Percentiles rank a stretch among this genome's conserved stretches.
Conservation (phyloP, 2,797 vertebrate species). For the Myotis vivesi region DNA sequence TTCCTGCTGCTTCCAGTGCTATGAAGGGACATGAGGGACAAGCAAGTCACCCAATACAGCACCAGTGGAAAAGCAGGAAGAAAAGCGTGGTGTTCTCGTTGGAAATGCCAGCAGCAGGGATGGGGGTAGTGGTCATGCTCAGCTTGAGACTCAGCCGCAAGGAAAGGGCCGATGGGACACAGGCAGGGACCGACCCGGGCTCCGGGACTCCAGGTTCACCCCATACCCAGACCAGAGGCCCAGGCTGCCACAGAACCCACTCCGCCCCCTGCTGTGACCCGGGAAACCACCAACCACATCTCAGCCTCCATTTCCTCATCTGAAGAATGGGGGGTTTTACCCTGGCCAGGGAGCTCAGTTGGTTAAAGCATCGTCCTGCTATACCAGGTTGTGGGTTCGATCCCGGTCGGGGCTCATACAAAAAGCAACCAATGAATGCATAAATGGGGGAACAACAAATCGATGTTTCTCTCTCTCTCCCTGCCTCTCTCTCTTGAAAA, state of each 20-base stretch:
- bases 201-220: not conserved
- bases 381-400: not conserved
- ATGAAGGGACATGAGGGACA: not conserved
- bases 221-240: too few species aligned
- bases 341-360: not conserved
- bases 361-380: not conserved
- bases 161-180: constrained; percentile 55
- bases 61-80: not conserved
- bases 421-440: not conserved
- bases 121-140: constrained; percentile 31
- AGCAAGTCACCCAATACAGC: not conserved
- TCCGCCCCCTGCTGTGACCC: not conserved
- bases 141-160: constrained; percentile 47
- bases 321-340: not conserved
- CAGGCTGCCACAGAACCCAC: not conserved
- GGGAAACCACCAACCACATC: not conserved
- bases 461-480: not conserved
- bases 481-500: too few species aligned
- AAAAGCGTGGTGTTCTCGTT: not conserved
- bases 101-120: not conserved
- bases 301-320: not conserved
- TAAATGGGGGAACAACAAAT: not conserved
- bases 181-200: not conserved
- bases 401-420: not conserved
- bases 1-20: not conserved